Evolutionary conservation across 2,797 vertebrate species (phyloP), one percentile per base, ranked within the genome.

Genomic region (Sebastes hubbsi): DNA sequence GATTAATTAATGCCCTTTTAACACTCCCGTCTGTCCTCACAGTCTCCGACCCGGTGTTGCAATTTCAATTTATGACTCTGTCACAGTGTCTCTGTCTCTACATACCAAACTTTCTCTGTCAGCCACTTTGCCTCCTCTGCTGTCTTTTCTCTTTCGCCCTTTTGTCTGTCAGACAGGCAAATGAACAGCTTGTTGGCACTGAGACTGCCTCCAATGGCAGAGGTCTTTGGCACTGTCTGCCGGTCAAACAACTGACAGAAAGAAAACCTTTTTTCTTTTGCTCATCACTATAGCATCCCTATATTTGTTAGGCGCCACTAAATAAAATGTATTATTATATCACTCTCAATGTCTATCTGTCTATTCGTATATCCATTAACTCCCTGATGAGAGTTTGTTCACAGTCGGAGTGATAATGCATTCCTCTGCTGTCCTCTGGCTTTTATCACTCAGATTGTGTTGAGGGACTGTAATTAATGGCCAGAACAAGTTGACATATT

Each of bases 111-210:
- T 27, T 29, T n/a, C 20, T 58, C 38, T 42, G 8, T 52, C 63
- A 65, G 62, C 60, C n/a, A 72, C 25, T 63, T 22, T n/a, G n/a
- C 60, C 42, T 60, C 69, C 24, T 61, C 60, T 42, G n/a, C 27
- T 74, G 56, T 77, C 69, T n/a, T 36, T 34, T 71, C 4, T 56
- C 52, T 34, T 56, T 54, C 9, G 5, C 34, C 42, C 49, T 32
- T n/a, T 72, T 66, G 66, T 70, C 59, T 46, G 18, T 59, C 58
- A 73, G 59, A 58, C 60, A 22, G 63, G 56, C 29, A 62, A 75
- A 77, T 59, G 49, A 70, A 75, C 69, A 63, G 79, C 75, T 72
- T 73, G 61, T 83, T 88, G 89, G 80, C 76, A 11, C 54, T 10
- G 34, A 54, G 27, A 9, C 54, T n/a, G 42, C 25, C 74, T 70